A percentile compares a stretch with the other conserved stretches of the same genome.
phyloP scores from a whole-genome alignment of 37 sponge, comb jelly and placozoan species.

The Eunapius fragilis region DNA sequence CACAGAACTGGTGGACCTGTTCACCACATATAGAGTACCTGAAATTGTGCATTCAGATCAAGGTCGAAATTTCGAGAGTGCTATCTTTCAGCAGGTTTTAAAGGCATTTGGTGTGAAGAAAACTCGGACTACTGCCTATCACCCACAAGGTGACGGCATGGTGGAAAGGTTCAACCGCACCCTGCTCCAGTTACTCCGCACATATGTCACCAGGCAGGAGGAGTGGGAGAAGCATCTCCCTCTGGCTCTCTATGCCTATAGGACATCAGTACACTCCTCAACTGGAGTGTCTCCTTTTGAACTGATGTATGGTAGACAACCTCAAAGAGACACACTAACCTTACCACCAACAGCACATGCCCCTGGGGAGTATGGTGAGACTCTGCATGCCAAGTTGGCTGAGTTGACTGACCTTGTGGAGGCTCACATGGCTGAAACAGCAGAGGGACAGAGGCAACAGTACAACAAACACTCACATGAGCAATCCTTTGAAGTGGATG shows the following conservation, averaged over 20 bases:
- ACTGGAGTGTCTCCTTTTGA: conserved; percentile 48
- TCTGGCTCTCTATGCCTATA: no score
- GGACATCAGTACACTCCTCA: conserved; percentile 48
- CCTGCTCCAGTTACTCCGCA: conserved; percentile 41
- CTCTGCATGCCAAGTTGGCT: conserved; percentile 29
- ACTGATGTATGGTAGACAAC: no score
- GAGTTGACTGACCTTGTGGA: conserved; percentile 45
- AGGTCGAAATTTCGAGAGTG: conserved; percentile 63
- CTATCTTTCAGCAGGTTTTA: conserved; percentile 12
- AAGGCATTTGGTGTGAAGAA: conserved; percentile 51
- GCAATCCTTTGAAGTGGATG: conserved; percentile 33
- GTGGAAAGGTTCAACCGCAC: conserved; percentile 61
- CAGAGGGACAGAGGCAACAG: conserved; percentile 19
- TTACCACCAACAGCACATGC: conserved; percentile 13
- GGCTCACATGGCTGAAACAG: conserved; percentile 8
- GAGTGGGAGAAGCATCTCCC: no score
- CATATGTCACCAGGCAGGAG: conserved; percentile 39
- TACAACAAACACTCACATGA: conserved; percentile 18
- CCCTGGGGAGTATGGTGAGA: conserved; percentile 9
- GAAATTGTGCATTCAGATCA: conserved; percentile 54
- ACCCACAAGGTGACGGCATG: conserved; percentile 73
- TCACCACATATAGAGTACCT: conserved; percentile 15
- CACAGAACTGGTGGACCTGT: conserved; percentile 11
- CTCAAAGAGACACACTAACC: not conserved
- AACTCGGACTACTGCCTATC: conserved; percentile 49